Conservation (phyloP, 1,140 invertebrate species). For the Papilio aristodemus region DNA sequence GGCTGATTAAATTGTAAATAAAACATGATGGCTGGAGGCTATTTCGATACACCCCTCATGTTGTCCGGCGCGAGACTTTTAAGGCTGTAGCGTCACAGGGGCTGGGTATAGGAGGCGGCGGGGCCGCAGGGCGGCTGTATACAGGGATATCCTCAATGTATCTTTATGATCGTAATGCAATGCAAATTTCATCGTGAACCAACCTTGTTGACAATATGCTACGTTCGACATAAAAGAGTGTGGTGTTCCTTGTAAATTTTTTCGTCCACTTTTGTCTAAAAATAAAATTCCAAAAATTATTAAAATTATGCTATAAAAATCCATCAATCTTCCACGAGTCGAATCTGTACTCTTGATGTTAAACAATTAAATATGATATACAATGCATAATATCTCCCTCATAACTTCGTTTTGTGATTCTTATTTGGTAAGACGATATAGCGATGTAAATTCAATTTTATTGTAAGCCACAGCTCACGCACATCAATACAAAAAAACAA, state of each 20-base stretch:
- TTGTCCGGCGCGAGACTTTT: slow-evolving; percentile 29
- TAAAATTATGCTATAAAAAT: too few relatives aligned
- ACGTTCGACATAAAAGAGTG: neutral
- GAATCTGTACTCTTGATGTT: too few relatives aligned
- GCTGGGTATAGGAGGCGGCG: neutral
- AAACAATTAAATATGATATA: too few relatives aligned
- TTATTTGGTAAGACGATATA: too few relatives aligned
- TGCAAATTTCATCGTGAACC: slow-evolving; percentile 35
- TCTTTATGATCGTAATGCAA: slow-evolving; percentile 34
- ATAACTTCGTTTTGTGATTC: too few relatives aligned
- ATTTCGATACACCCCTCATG: slow-evolving; percentile 22
- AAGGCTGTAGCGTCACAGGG: slow-evolving; percentile 1
- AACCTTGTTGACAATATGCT: slow-evolving; percentile 29
- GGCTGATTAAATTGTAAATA: slow-evolving; percentile 32
- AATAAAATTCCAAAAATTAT: too few relatives aligned
- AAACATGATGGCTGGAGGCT: slow-evolving; percentile 26
- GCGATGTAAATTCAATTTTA: too few relatives aligned
- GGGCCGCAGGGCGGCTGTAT: slow-evolving; percentile 7
- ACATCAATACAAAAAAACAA: too few relatives aligned
- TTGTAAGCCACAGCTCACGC: too few relatives aligned
- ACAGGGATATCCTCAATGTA: slow-evolving; percentile 12
- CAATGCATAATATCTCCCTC: too few relatives aligned
- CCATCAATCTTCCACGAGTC: too few relatives aligned
- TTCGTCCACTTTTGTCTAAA: neutral
- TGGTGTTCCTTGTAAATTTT: neutral